These are phyloP conservation scores for Percina caprodes DNA, from an alignment of 2,113 vertebrate genomes.

Conservation along the genomic window DNA sequence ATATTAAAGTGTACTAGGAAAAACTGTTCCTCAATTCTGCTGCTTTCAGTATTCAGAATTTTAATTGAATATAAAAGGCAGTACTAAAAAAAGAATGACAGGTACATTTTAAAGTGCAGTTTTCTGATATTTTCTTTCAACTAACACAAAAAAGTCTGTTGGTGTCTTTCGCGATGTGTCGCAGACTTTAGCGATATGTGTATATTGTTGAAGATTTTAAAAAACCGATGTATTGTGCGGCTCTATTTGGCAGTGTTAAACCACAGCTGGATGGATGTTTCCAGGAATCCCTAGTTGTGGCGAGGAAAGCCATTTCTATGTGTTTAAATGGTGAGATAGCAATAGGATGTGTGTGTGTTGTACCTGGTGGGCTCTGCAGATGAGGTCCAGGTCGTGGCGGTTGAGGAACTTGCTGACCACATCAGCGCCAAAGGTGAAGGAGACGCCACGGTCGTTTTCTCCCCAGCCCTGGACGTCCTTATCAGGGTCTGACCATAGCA, in stretches of 20 bases:
- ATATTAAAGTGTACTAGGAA: too few relatives aligned
- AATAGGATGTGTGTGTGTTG: background rate
- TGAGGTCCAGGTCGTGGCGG: conserved; percentile 96
- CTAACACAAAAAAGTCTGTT: too few relatives aligned
- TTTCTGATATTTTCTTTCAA: too few relatives aligned
- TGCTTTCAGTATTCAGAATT: too few relatives aligned
- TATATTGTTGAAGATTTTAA: too few relatives aligned
- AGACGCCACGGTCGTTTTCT: conserved; percentile 93
- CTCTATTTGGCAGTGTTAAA: background rate
- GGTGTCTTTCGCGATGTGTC: too few relatives aligned
- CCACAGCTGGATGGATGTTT: background rate
- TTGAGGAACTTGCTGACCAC: conserved; percentile 99
- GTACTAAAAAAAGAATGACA: too few relatives aligned
- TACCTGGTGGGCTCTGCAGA: conserved; percentile 98
- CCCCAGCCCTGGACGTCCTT: conserved; percentile 96
- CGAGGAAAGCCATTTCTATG: background rate
- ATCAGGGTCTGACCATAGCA: conserved; percentile 94
- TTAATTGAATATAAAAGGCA: too few relatives aligned
- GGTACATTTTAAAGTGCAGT: too few relatives aligned
- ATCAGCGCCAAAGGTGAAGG: conserved; percentile 95
- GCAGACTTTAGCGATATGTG: too few relatives aligned
- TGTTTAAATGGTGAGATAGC: background rate
- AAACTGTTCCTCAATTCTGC: too few relatives aligned
- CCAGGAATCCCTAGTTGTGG: background rate
- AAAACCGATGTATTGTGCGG: too few relatives aligned